These are phyloP conservation scores for Pangasianodon hypophthalmus DNA, from an alignment of 2,113 vertebrate genomes.

Conservation along the genomic window DNA sequence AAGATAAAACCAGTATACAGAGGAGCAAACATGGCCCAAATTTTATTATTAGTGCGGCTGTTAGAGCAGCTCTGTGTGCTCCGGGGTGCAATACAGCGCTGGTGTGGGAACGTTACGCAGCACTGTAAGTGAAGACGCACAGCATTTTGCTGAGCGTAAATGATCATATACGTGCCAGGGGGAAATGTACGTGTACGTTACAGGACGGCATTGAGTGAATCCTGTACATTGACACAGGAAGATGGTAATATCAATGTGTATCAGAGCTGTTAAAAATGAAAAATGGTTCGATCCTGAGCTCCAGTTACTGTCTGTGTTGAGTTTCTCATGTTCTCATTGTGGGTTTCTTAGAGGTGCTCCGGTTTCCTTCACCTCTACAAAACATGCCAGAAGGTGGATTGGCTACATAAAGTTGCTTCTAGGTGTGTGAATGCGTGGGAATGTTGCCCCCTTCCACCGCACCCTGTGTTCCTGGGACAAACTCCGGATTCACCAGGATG, in stretches of 20 bases:
- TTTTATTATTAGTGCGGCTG: slow-evolving; percentile 32
- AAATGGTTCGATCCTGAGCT: not conserved
- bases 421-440: not conserved
- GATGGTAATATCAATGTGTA: not conserved
- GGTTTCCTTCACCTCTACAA: not conserved
- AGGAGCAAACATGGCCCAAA: not conserved
- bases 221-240: not conserved
- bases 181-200: not conserved
- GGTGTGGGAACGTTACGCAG: slow-evolving; percentile 18
- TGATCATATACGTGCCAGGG: not conserved
- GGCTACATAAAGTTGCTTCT: not conserved
- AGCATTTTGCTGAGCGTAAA: slow-evolving; percentile 17
- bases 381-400: not conserved
- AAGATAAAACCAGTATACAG: not conserved
- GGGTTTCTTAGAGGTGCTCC: not conserved
- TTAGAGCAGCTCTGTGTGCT: slow-evolving; percentile 20
- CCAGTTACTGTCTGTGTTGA: not conserved
- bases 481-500: not conserved
- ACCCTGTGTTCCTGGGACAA: not conserved
- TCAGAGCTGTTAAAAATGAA: not conserved
- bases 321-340: not conserved
- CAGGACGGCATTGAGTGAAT: not conserved
- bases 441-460: not conserved
- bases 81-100: not conserved
- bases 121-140: slow-evolving; percentile 31